Evolutionary conservation across 2,113 vertebrate species (phyloP).

Genomic region (Aegotheles bennettii): DNA sequence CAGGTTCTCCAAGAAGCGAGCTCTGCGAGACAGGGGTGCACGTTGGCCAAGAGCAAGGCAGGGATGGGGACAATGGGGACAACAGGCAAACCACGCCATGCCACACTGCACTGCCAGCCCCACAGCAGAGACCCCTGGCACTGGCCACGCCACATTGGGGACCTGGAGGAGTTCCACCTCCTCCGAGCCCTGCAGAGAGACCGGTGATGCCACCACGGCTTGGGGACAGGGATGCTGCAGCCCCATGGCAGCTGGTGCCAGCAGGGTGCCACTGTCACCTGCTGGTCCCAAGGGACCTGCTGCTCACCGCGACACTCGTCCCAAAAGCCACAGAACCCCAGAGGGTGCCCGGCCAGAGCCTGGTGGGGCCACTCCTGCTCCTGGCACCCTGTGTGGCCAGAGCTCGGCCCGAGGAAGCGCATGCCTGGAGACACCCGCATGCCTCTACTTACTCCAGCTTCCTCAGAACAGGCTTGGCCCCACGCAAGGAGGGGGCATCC

Average conservation of each 20-base stretch:
- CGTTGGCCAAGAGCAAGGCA: background rate
- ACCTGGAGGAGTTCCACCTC: background rate
- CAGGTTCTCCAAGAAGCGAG: constrained; percentile 85
- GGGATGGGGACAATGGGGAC: background rate
- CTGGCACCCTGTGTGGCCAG: accelerated
- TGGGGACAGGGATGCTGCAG: background rate
- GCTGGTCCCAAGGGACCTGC: background rate
- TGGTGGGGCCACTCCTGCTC: background rate
- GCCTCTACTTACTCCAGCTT: constrained; percentile 90
- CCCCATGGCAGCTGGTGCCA: accelerated
- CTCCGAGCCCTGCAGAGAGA: background rate
- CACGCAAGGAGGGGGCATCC: constrained; percentile 71
- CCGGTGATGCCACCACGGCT: background rate
- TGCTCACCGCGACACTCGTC: background rate
- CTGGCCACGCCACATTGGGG: accelerated
- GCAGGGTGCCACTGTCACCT: background rate
- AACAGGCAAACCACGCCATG: background rate
- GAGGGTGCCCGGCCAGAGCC: background rate
- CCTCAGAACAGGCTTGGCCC: constrained; percentile 86
- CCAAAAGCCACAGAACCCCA: background rate
- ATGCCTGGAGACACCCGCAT: constrained; percentile 36
- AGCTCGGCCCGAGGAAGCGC: background rate
- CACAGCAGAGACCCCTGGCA: background rate
- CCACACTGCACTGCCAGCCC: background rate
- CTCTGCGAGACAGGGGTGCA: constrained; percentile 71